These are phyloP conservation scores for Rhodinocichla rosea DNA, from an alignment of 2,113 vertebrate species.

Conservation along the genomic window DNA sequence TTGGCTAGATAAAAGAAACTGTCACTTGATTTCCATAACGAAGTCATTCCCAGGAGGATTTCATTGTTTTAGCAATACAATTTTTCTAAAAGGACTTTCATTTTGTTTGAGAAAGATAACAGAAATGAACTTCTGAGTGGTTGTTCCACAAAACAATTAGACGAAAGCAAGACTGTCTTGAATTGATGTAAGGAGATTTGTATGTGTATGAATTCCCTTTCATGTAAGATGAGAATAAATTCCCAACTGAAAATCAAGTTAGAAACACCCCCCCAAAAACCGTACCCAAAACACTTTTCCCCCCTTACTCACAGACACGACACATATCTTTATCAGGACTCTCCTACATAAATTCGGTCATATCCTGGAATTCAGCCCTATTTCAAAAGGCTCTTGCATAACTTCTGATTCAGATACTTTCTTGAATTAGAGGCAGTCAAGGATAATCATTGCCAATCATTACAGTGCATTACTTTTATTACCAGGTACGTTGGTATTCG, in stretches of 20 bases:
- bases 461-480: neutral
- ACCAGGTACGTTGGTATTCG: neutral
- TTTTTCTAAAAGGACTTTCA: constrained; percentile 74
- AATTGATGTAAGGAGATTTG: constrained; percentile 36
- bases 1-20: constrained; percentile 77
- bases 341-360: neutral
- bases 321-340: neutral
- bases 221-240: neutral
- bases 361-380: neutral
- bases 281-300: neutral
- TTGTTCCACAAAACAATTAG: constrained; percentile 69
- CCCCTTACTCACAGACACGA: neutral
- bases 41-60: constrained; percentile 74
- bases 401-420: neutral
- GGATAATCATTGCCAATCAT: neutral
- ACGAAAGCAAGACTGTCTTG: constrained; percentile 19
- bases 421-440: neutral
- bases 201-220: constrained; percentile 24
- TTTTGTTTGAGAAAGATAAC: constrained; percentile 75
- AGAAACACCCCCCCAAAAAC: neutral
- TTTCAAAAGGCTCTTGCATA: neutral
- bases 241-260: neutral
- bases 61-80: constrained; percentile 80
- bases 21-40: constrained; percentile 77
- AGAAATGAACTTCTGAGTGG: constrained; percentile 72